phyloP scores from a whole-genome alignment of 2,797 vertebrate species.

The Lutra lutra region DNA sequence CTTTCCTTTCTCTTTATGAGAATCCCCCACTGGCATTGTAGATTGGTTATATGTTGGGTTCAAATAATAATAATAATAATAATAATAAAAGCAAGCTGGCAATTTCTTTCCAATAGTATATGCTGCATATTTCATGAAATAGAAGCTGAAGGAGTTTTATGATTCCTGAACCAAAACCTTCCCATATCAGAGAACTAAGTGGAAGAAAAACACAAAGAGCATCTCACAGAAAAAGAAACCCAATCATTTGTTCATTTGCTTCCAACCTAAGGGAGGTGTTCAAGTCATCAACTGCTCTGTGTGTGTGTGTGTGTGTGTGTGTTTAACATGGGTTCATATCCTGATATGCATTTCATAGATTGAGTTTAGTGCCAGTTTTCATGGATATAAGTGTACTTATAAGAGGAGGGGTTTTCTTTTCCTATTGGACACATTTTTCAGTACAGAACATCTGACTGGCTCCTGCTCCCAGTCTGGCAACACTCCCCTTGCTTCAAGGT shows the following conservation, averaged over 20 bases:
- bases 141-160: slow-evolving; percentile 75
- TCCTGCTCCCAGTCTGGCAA: slow-evolving; percentile 14
- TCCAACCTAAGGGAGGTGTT: background rate
- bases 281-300: slow-evolving; percentile 1
- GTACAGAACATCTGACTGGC: slow-evolving; percentile 40
- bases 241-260: background rate
- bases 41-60: slow-evolving; percentile 67
- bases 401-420: background rate
- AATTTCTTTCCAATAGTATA: slow-evolving; percentile 76
- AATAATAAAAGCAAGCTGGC: slow-evolving; percentile 80
- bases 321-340: background rate
- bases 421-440: background rate
- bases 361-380: background rate
- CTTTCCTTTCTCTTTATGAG: slow-evolving; percentile 71
- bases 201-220: slow-evolving; percentile 51
- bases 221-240: slow-evolving; percentile 18
- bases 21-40: slow-evolving; percentile 68
- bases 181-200: slow-evolving; percentile 45
- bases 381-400: background rate
- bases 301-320: background rate
- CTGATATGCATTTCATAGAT: slow-evolving; percentile 38
- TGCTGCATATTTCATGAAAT: slow-evolving; percentile 74
- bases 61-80: slow-evolving; percentile 71
- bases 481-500: background rate
- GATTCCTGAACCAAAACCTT: slow-evolving; percentile 67